phyloP scores from a whole-genome alignment of 2,888 invertebrate genomes.

The Drepanosiphum platanoidis region DNA sequence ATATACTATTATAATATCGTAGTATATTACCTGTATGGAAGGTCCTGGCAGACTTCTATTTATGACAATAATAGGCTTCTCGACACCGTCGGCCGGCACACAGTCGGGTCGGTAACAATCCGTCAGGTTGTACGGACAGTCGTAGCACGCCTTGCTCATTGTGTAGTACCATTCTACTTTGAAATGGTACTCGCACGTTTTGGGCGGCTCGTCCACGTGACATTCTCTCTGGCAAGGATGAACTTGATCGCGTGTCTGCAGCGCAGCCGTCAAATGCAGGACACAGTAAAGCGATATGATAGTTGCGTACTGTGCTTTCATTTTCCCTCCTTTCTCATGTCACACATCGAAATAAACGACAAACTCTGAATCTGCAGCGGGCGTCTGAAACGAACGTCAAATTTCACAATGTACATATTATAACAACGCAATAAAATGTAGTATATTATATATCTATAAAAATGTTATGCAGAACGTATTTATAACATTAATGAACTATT shows the following conservation, averaged over 20 bases:
- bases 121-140: conserved; percentile 79
- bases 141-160: conserved; percentile 87
- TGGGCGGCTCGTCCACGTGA: conserved; percentile 70
- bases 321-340: conserved; percentile 51
- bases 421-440: no score
- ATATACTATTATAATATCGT: not conserved
- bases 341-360: not conserved
- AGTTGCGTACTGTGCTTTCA: conserved; percentile 30
- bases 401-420: not conserved
- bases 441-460: not conserved
- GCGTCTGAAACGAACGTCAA: not conserved
- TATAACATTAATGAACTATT: no score
- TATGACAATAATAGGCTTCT: conserved; percentile 79
- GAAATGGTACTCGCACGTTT: conserved; percentile 79
- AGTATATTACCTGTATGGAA: conserved; percentile 75
- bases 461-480: no score
- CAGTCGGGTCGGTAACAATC: conserved; percentile 85
- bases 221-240: conserved; percentile 78
- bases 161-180: conserved; percentile 85
- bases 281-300: not conserved
- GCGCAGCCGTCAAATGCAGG: not conserved
- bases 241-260: not conserved
- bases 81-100: conserved; percentile 83
- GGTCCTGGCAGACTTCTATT: conserved; percentile 92
- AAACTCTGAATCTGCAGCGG: not conserved